phyloP scores from a whole-genome alignment of 2,113 vertebrate genomes.

The Callipepla californica region DNA sequence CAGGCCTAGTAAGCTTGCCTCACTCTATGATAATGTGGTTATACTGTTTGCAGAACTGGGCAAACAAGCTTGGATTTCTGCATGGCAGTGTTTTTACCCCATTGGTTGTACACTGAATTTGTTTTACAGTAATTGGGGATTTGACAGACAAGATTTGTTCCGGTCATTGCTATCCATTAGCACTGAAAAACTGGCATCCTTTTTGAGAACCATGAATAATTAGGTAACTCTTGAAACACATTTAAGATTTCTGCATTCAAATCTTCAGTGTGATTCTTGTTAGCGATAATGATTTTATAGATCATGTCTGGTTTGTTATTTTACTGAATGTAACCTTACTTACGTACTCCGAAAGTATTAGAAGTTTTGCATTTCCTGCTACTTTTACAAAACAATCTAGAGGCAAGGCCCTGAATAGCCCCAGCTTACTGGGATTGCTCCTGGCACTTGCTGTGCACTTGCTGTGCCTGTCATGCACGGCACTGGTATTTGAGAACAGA shows the following conservation, averaged over 20 bases:
- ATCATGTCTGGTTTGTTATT: not conserved
- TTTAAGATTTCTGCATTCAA: not conserved
- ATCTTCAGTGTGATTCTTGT: not conserved
- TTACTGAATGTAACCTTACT: not conserved
- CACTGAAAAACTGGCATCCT: not conserved
- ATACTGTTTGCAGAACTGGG: conserved; percentile 4
- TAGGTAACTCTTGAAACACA: not conserved
- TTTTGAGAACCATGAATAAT: not conserved
- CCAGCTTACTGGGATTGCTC: conserved; percentile 33
- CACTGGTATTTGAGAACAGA: conserved; percentile 49
- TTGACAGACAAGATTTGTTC: conserved; percentile 54
- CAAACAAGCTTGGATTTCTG: not conserved
- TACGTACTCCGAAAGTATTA: not conserved
- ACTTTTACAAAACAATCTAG: conserved; percentile 38
- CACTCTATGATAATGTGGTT: not conserved
- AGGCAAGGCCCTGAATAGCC: conserved; percentile 36
- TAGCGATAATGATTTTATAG: not conserved
- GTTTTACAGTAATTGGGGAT: conserved; percentile 20
- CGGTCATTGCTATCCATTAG: not conserved
- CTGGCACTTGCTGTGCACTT: conserved; percentile 34
- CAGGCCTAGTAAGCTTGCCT: not conserved
- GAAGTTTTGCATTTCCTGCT: conserved; percentile 19
- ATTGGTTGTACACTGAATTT: not conserved
- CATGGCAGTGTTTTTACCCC: not conserved
- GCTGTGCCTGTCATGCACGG: conserved; percentile 27